phyloP scores from a whole-genome alignment of 2,888 invertebrate species.

The Thymelicus sylvestris region DNA sequence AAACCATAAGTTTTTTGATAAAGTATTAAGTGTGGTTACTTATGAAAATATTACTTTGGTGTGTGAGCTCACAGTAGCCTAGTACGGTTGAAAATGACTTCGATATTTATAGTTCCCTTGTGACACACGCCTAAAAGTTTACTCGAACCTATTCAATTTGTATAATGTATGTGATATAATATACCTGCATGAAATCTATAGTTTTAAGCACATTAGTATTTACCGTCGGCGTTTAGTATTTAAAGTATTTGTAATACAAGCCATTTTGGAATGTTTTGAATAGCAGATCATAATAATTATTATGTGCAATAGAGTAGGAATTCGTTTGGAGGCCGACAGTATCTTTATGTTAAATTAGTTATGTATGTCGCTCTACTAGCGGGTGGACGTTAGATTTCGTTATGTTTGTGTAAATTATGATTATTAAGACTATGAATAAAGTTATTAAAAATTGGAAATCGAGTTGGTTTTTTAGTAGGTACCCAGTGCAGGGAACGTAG shows the following conservation, averaged over 20 bases:
- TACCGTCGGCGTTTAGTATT: slow-evolving; percentile 16
- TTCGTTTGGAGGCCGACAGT: slow-evolving; percentile 10
- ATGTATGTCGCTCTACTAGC: slow-evolving; percentile 40
- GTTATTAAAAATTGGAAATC: slow-evolving; percentile 73
- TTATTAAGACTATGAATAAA: slow-evolving; percentile 75
- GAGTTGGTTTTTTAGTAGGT: slow-evolving; percentile 36
- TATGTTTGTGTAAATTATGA: slow-evolving; percentile 83
- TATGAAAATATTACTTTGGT: too few species aligned
- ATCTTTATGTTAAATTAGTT: slow-evolving; percentile 24
- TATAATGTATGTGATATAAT: slow-evolving; percentile 29
- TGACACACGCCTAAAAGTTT: slow-evolving; percentile 1
- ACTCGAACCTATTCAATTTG: slow-evolving; percentile 15
- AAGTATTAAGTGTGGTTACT: too few species aligned
- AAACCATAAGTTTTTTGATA: too few species aligned
- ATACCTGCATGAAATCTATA: slow-evolving; percentile 23
- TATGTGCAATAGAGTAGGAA: slow-evolving; percentile 23
- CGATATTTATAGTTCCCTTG: neutral
- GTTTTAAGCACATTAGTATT: slow-evolving; percentile 16
- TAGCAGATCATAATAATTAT: slow-evolving; percentile 1
- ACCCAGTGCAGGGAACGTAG: too few species aligned
- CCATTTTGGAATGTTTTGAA: slow-evolving; percentile 18
- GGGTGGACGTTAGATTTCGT: slow-evolving; percentile 74
- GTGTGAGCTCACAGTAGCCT: neutral
- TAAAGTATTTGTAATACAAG: slow-evolving; percentile 16
- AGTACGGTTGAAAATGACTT: neutral